Base-by-base conservation (phyloP, 1,140 invertebrate species). In the Piezodorus guildinii region DNA sequence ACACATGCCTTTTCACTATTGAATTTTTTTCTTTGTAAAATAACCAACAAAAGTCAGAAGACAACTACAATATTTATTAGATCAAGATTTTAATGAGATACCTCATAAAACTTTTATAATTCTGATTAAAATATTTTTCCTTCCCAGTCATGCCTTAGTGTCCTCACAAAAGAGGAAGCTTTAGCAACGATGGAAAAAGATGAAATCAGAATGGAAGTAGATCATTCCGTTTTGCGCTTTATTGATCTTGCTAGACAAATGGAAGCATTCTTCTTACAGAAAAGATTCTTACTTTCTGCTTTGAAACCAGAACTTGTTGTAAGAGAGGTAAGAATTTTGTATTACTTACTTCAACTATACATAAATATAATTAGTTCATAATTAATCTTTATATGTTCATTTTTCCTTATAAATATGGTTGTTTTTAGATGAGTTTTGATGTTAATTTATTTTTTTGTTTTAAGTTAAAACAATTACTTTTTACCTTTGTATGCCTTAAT, bases 251-350 rank as follows among this genome's bases (percentile, higher is more conserved):
- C 91, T 0, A 79, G 91, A 30, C 89, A 94, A 76, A 90, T 95
- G 84, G 93, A 97, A 75, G 88, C 88, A 1, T 95, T 93, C 74
- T 97, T 97, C 72, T 74, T 97, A 1, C 91, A 94, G 73, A 94
- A 95, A 74, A 78, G 92, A 71, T 88, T 96, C 72, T 77, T 95
- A 0, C 76, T 96, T 2, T 94, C 92, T 2, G 88, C 87, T 0
- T 78, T 94, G 60, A 95, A 95, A 73, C 93, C 93, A 0, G 92
- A 96, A 74, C 81, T 94, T 68, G 81, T 94, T 64, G 80, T 96
- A 1, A 91, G 91, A 76, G 93, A 97, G 76, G 80, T 81, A 72
- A 72, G 34, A 1, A 39, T 39, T 39, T 39, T 8, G 34, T 39
- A 10, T 39, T 12, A 39, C 12, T 39, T 12, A 39, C 12, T 39